Evolutionary conservation across 2,113 vertebrate species (phyloP).

Genomic region (Heterotis niloticus): DNA sequence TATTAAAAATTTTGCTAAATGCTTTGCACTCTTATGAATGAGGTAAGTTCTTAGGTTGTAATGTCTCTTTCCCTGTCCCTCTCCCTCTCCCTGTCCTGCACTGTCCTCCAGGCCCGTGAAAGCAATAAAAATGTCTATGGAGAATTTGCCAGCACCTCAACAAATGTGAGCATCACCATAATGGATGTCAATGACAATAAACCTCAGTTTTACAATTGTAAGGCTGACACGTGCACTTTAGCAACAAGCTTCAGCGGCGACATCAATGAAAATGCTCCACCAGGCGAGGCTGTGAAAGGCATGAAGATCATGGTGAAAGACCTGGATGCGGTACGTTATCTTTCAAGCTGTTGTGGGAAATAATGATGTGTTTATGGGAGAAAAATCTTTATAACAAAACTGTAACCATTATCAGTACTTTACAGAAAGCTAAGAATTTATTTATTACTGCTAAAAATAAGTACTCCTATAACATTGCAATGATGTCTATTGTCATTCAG

Average conservation of each 20-base stretch:
- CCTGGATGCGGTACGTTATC: conserved; percentile 67
- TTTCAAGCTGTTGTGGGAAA: not conserved
- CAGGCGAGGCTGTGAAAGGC: conserved; percentile 53
- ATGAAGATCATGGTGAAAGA: conserved; percentile 74
- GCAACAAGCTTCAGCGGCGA: conserved; percentile 58
- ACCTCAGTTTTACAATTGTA: conserved; percentile 79
- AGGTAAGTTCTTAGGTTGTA: not conserved
- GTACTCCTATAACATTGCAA: not conserved
- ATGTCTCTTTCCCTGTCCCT: too few relatives aligned
- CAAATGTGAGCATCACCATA: conserved; percentile 65
- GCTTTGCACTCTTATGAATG: not conserved
- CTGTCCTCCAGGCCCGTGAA: conserved; percentile 56
- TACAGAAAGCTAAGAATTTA: too few relatives aligned
- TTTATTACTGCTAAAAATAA: not conserved
- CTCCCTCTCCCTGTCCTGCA: not conserved
- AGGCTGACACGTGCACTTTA: conserved; percentile 55
- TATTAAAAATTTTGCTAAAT: not conserved
- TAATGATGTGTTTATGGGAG: not conserved
- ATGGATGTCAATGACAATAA: conserved; percentile 77
- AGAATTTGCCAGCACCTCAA: conserved; percentile 34
- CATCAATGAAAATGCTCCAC: conserved; percentile 70
- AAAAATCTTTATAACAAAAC: not conserved
- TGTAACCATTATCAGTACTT: too few relatives aligned
- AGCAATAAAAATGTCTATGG: conserved; percentile 41
- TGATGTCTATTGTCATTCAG: conserved; percentile 51